Percentiles rank a stretch among this genome's conserved stretches.
Evolutionary conservation across 2,797 vertebrate species (phyloP).

Genomic region (Falco peregrinus): DNA sequence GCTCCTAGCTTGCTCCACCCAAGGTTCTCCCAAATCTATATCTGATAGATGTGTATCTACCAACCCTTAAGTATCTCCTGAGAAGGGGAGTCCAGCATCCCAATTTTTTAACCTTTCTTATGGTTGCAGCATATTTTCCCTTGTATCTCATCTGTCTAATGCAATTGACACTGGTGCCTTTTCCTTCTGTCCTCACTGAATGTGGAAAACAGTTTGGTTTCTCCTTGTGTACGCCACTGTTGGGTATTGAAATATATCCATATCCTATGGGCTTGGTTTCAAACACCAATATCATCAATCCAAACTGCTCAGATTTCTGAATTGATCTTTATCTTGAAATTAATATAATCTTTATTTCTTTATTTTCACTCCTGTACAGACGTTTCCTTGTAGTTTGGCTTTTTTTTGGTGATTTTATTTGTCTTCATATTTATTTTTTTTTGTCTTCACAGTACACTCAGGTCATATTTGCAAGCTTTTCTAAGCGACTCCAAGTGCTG

Average conservation of each 20-base stretch:
- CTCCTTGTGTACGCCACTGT: not conserved
- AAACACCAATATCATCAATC: not conserved
- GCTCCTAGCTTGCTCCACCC: not conserved
- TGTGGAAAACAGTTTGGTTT: not conserved
- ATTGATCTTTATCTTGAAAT: not conserved
- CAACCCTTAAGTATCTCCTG: not conserved
- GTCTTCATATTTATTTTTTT: not conserved
- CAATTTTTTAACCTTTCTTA: not conserved
- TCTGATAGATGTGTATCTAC: not conserved
- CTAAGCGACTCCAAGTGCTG: not conserved
- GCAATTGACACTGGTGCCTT: not conserved
- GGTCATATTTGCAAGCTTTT: not conserved
- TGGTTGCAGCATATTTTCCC: not conserved
- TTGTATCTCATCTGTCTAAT: not conserved
- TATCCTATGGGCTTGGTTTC: not conserved
- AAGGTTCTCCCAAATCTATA: not conserved
- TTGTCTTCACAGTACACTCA: not conserved
- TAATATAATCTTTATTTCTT: not conserved
- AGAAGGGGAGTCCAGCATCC: rapidly evolving
- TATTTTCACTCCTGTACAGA: not conserved
- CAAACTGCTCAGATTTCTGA: not conserved
- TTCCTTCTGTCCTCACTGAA: not conserved
- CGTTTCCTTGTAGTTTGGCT: not conserved
- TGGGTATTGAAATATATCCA: not conserved
- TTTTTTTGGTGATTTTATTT: not conserved